Percentiles rank a stretch among this genome's conserved stretches.
Evolutionary conservation across 2,888 invertebrate genomes (phyloP).

Genomic region (Sphaerophoria rueppellii): DNA sequence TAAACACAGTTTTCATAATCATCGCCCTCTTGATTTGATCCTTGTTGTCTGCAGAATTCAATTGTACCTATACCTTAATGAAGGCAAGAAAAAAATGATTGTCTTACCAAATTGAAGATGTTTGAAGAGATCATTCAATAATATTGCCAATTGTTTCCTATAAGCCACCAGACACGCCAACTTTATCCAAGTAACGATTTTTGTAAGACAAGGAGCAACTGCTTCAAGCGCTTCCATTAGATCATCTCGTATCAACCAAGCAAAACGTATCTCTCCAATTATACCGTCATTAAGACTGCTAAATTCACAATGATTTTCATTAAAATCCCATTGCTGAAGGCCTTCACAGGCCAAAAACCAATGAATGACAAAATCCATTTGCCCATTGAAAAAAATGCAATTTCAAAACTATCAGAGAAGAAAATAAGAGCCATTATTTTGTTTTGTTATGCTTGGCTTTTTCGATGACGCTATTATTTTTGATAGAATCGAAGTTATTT

Average conservation of each 20-base stretch:
- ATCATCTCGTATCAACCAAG: conserved; percentile 35
- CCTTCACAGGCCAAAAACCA: conserved; percentile 43
- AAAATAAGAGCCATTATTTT: background rate
- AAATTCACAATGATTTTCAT: conserved; percentile 30
- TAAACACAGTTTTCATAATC: background rate
- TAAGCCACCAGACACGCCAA: conserved; percentile 30
- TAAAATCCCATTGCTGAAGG: background rate
- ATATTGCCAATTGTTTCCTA: background rate
- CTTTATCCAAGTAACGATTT: conserved; percentile 53
- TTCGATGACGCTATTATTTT: background rate
- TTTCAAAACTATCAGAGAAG: conserved; percentile 9
- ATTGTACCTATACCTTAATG: background rate
- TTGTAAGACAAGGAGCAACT: conserved; percentile 45
- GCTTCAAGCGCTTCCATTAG: conserved; percentile 25
- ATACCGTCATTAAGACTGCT: conserved; percentile 39
- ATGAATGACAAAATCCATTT: conserved; percentile 23
- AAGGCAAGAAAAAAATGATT: background rate
- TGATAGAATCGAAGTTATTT: no score
- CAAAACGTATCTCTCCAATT: conserved; percentile 40
- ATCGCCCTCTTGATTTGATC: conserved; percentile 5
- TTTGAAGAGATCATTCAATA: conserved; percentile 3
- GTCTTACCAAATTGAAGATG: conserved; percentile 11
- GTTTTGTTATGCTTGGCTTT: background rate
- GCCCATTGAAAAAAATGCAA: conserved; percentile 24
- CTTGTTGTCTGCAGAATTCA: background rate